Percentiles rank a stretch among this genome's conserved stretches.
Conservation (phyloP, 2,797 vertebrate genomes). For the Acanthurus tractus region DNA sequence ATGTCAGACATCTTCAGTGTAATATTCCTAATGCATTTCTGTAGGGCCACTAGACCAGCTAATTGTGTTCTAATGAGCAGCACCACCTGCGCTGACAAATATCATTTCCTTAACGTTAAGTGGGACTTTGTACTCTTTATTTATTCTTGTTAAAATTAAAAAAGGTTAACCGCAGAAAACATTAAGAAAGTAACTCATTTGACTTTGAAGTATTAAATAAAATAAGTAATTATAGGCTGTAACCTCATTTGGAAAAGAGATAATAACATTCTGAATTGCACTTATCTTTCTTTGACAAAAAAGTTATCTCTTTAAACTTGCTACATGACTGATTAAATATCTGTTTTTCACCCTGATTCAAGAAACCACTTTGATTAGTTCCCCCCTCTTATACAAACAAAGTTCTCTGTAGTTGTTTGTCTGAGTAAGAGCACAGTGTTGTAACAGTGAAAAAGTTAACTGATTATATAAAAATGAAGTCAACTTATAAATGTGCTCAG, state of each 20-base stretch:
- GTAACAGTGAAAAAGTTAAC: neutral
- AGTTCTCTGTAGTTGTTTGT: constrained; percentile 4
- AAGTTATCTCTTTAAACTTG: neutral
- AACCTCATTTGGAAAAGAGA: neutral
- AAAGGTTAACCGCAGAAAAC: neutral
- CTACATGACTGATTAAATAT: neutral
- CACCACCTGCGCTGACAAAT: neutral
- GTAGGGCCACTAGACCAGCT: constrained; percentile 8
- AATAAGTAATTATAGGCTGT: neutral
- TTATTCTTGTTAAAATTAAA: neutral
- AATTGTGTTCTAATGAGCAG: constrained; percentile 15
- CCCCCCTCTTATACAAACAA: neutral
- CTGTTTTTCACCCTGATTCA: neutral
- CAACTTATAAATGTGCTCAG: neutral
- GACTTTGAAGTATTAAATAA: neutral
- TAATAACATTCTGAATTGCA: neutral
- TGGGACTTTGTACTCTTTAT: no score
- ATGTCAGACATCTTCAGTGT: neutral
- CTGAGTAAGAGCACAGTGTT: neutral
- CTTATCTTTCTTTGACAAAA: no score
- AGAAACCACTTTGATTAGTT: neutral
- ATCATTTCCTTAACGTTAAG: neutral
- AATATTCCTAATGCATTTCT: constrained; percentile 12
- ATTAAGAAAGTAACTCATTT: neutral
- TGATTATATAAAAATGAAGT: neutral